Evolutionary conservation across 2,113 vertebrate genomes (phyloP), one percentile per base, ranked within the genome.

Genomic region (Xenopus borealis): DNA sequence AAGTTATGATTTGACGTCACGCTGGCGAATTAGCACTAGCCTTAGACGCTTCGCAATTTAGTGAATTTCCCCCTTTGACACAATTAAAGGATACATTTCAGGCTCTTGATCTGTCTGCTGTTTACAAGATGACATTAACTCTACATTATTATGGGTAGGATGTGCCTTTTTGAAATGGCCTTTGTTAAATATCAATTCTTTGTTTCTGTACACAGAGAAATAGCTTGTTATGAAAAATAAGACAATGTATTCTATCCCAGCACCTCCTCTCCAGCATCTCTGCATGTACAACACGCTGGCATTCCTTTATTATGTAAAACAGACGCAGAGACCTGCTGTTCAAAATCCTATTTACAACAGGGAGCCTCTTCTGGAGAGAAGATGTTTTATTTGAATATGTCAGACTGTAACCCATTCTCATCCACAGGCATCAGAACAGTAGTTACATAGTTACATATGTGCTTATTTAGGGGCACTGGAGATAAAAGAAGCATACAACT

Each of bases 261-360:
- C 23, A 67, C 66, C 58, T 50, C 73, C 58, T 67, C 46, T 62
- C 73, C 57, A 66, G 72, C 53, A 73, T 62, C 45, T 69, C 58
- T 63, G 61, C 66, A 76, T 69, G 73, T 62, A 44, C 73, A 45
- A 63, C 73, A 69, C 58, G 12, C 66, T 62, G 73, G 69, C 66
- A 69, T 62, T n/a, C 73, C 66, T 76, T 76, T 76, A 76, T 76
- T 76, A 76, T 76, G 73, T 66, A 69, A 76, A 76, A 16, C 66
- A 69, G 58, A 63, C 27, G 27, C 58, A 76, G 46, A 30, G 61
- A 69, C 45, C 66, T 19, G 14, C 20, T 45, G 66, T 68, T 62
- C 44, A 30, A 66, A 69, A 61, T 19, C 44, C 55, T 62, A 69
- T 69, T 69, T 76, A 62, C 58, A 68, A 69, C 19, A 20, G 58